Evolutionary conservation across 2,113 vertebrate genomes (phyloP).

Genomic region (Octodon degus): DNA sequence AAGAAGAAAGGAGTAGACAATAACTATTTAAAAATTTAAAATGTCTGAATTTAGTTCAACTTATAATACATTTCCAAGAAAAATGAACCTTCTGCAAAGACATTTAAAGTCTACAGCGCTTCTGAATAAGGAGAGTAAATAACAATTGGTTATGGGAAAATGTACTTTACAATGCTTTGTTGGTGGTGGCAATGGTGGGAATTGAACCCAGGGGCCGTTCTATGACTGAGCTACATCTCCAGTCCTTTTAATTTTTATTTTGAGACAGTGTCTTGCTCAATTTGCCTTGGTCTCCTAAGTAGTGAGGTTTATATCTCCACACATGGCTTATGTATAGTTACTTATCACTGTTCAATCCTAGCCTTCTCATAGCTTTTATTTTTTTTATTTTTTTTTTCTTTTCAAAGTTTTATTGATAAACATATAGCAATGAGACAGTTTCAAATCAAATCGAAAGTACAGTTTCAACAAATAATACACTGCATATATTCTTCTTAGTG

Average conservation of each 20-base stretch:
- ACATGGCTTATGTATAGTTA: not conserved
- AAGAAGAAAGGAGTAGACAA: no score
- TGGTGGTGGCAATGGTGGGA: not conserved
- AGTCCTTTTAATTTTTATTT: not conserved
- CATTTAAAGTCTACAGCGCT: not conserved
- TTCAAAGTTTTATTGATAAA: no score
- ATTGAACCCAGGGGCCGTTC: not conserved
- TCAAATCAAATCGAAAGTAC: no score
- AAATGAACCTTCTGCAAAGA: no score
- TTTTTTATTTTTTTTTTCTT: no score
- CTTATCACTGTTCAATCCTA: not conserved
- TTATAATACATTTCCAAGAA: no score
- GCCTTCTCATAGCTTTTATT: not conserved
- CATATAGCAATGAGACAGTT: no score
- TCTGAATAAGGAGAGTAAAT: constrained; percentile 13
- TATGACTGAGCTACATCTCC: not conserved
- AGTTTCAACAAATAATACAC: no score
- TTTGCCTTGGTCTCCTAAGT: not conserved
- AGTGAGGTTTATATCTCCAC: not conserved
- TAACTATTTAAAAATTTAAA: no score
- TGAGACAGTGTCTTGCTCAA: not conserved
- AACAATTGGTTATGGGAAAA: constrained; percentile 5
- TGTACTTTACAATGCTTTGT: not conserved
- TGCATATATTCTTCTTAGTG: no score
- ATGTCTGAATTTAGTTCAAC: no score